Base-by-base conservation (phyloP, 2,888 invertebrate species). In the Lacanobia wlatinum region DNA sequence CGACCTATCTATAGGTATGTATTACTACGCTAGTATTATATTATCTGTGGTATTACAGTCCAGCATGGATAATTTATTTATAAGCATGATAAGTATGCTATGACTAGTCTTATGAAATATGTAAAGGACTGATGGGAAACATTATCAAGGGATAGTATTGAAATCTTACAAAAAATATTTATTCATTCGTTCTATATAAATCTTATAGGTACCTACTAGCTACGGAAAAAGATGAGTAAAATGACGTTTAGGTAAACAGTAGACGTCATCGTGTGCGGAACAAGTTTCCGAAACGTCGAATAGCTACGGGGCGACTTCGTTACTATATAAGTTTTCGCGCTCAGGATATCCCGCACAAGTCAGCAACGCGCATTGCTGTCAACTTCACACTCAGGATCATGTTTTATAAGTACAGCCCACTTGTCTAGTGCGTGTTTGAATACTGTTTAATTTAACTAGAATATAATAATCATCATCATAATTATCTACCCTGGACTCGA, bases 351-450 rank as follows among this genome's bases (percentile, higher is more conserved):
- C 34, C 50, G n/a, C 46, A 12, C 38, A 56, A n/a, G 16, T 9
- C 48, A 16, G 0, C 43, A 52, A 16, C 46, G 18, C 28, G 50
- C 60, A 48, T 9, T 14, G 14, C 38, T 8, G 56, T 43, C 12
- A 9, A 55, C 59, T 34, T 9, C 43, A 16, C 46, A 12, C 12
- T 34, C 52, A 18, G 59, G 40, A 14, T 48, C 18, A 55, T 3
- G 16, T 2, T 9, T 12, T 34, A 9, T 48, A 12, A 48, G 28
- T 28, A 3, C 28, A 28, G 28, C 5, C 1, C 53, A n/a, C 52
- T 10, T 7, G 78, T 10, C 14, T 21, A 64, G 48, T 66, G 18
- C 23, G 62, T 4, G 7, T 38, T 21, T n/a, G 7, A 73, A 34
- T 8, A 21, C 0, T 16, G 28, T 21, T 28, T 38, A 48, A 46